A percentile compares a stretch with the other conserved stretches of the same genome.
phyloP scores from a whole-genome alignment of 2,888 invertebrate species.

The Chymomyza procnemis region DNA sequence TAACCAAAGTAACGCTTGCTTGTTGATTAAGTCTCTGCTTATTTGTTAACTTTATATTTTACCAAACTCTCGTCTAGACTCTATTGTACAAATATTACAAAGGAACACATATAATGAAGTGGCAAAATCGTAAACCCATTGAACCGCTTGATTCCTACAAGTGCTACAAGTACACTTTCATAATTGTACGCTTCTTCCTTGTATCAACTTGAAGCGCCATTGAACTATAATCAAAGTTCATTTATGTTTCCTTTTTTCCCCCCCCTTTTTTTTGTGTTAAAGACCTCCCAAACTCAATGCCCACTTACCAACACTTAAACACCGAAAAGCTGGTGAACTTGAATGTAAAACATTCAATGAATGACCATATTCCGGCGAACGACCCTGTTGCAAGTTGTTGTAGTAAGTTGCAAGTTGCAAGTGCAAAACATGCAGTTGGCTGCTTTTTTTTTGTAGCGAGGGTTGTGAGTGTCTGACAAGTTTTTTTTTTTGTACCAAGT shows the following conservation, averaged over 20 bases:
- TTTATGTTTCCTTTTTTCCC: too few species aligned
- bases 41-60: too few species aligned
- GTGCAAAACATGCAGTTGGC: slow-evolving; percentile 6
- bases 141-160: too few species aligned
- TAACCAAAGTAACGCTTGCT: too few species aligned
- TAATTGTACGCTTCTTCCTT: neutral
- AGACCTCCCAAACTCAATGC: neutral
- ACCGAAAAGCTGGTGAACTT: neutral
- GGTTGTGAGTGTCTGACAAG: slow-evolving; percentile 3
- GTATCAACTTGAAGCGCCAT: neutral
- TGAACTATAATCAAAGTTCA: neutral
- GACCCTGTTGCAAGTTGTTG: neutral
- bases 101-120: too few species aligned
- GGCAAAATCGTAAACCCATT: too few species aligned
- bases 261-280: too few species aligned
- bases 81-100: too few species aligned
- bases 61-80: too few species aligned
- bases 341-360: neutral
- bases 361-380: neutral
- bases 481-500: neutral
- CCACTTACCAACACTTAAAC: neutral
- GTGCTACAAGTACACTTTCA: too few species aligned
- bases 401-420: neutral
- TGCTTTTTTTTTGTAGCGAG: slow-evolving; percentile 4
- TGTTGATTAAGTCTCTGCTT: too few species aligned